Conservation (phyloP, 2,113 vertebrate species). For the Psephotus haematonotus region DNA sequence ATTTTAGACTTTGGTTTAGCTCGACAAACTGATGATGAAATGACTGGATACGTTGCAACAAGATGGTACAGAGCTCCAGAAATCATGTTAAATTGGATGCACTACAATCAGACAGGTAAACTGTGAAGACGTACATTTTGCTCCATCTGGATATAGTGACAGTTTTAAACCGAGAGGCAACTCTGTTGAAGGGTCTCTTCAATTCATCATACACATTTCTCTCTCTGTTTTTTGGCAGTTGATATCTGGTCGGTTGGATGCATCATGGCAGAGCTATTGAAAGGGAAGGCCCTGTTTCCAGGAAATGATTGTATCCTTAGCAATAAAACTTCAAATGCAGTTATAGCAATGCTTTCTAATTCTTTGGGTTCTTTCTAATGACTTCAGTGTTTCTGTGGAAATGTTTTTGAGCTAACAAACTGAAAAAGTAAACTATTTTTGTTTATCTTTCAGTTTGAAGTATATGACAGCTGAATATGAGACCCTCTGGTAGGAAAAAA, state of each 20-base stretch:
- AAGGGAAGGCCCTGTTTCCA: constrained; percentile 95
- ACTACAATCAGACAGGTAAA: constrained; percentile 96
- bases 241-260: constrained; percentile 99
- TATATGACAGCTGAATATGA: not conserved
- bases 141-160: not conserved
- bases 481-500: not conserved
- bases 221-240: constrained; percentile 76
- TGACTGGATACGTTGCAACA: constrained; percentile 97
- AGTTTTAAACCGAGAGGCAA: not conserved
- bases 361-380: not conserved
- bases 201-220: not conserved
- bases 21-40: constrained; percentile 95
- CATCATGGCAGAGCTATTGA: constrained; percentile 97
- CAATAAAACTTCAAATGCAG: not conserved
- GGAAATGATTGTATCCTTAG: constrained; percentile 98
- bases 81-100: constrained; percentile 99
- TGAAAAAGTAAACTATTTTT: not conserved
- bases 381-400: not conserved
- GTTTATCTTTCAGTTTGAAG: not conserved
- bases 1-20: constrained; percentile 97
- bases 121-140: not conserved
- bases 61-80: constrained; percentile 97
- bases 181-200: not conserved
- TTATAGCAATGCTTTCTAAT: not conserved
- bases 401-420: not conserved